These are phyloP conservation scores for Archegozetes longisetosus DNA, from an alignment of 1,140 invertebrate genomes.

Conservation along the genomic window DNA sequence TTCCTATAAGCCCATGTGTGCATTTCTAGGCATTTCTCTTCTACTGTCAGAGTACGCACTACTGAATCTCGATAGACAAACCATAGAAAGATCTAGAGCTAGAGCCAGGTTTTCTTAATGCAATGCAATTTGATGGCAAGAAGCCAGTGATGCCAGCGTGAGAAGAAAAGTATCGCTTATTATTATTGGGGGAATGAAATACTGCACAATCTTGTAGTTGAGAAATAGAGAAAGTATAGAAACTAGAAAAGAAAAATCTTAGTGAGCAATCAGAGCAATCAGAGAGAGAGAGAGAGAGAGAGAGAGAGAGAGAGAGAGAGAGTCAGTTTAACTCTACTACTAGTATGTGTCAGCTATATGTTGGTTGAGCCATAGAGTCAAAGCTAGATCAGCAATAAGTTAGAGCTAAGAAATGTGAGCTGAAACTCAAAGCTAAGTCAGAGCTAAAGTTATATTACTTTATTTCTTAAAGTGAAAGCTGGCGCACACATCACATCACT, in stretches of 20 bases:
- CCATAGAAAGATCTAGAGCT: too few species aligned
- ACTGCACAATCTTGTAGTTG: neutral
- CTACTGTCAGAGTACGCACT: neutral
- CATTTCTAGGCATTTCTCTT: neutral
- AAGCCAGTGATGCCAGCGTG: neutral
- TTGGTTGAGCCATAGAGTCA: neutral
- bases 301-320: too few species aligned
- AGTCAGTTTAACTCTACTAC: too few species aligned
- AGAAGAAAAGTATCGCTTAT: neutral
- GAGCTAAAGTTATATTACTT: neutral
- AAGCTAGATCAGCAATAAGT: neutral
- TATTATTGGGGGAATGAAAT: neutral
- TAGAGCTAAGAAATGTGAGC: neutral
- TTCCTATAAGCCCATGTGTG: neutral
- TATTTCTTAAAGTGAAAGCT: neutral
- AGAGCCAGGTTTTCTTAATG: neutral
- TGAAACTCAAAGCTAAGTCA: neutral
- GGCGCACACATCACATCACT: neutral
- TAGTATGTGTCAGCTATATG: too few species aligned
- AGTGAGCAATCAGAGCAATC: too few species aligned
- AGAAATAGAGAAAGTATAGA: neutral
- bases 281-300: too few species aligned
- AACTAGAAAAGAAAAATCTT: too few species aligned
- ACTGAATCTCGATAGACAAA: neutral
- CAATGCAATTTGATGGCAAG: neutral